Conservation (phyloP, 2,888 invertebrate species). For the Drosophila paucipuncta region DNA sequence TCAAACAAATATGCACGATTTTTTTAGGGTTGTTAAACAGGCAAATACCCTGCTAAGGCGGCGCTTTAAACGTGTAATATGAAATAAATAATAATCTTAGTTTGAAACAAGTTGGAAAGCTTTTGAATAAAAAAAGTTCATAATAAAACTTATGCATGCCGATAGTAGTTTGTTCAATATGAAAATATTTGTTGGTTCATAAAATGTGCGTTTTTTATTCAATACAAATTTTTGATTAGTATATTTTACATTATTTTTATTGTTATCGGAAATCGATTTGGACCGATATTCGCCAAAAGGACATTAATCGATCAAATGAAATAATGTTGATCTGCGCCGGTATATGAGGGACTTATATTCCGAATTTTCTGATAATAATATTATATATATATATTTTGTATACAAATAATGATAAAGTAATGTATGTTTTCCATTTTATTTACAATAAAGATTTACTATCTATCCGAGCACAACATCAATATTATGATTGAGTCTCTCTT, state of each 20-base stretch:
- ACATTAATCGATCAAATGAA: background rate
- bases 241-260: background rate
- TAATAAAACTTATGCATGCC: background rate
- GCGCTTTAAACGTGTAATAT: background rate
- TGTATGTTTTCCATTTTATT: background rate
- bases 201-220: background rate
- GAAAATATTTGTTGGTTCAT: background rate
- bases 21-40: background rate
- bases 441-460: background rate
- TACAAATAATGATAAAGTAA: background rate
- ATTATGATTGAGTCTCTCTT: background rate
- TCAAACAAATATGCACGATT: conserved; percentile 10
- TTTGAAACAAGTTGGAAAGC: background rate
- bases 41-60: conserved; percentile 19
- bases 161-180: background rate
- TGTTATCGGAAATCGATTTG: background rate
- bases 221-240: background rate
- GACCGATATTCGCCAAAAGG: background rate
- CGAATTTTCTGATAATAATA: background rate
- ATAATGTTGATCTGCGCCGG: background rate
- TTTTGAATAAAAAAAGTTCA: background rate
- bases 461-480: background rate
- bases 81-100: background rate
- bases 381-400: background rate
- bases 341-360: background rate